These are phyloP conservation scores for Dromaius novaehollandiae DNA, from an alignment of 2,113 vertebrate genomes.

Conservation along the genomic window DNA sequence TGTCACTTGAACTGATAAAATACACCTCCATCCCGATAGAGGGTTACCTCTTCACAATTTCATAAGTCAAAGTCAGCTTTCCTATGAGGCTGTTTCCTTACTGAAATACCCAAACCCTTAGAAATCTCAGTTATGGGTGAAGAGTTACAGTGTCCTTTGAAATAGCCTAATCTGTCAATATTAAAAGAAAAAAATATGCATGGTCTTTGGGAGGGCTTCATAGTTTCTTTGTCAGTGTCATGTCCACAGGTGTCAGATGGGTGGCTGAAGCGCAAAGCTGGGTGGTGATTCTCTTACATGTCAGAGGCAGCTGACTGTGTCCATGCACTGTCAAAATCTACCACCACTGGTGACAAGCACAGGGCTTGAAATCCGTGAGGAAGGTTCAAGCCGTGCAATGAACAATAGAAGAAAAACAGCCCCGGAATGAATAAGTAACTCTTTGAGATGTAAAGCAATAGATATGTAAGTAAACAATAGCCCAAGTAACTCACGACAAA, in stretches of 20 bases:
- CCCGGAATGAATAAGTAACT: not conserved
- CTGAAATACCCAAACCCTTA: not conserved
- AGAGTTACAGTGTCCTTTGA: not conserved
- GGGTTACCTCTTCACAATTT: not conserved
- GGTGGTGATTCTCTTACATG: not conserved
- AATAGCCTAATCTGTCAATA: not conserved
- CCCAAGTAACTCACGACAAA: not conserved
- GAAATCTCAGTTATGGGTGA: not conserved
- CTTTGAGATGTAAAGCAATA: not conserved
- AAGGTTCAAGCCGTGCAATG: not conserved
- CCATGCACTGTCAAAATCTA: not conserved
- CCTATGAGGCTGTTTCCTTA: not conserved
- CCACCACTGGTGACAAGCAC: not conserved
- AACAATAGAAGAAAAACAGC: not conserved
- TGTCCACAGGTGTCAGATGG: not conserved
- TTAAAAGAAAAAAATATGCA: not conserved
- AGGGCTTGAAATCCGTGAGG: not conserved
- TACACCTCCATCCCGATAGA: not conserved
- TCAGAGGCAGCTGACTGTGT: not conserved
- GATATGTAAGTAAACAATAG: not conserved
- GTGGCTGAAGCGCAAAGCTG: not conserved
- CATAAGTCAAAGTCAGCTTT: not conserved
- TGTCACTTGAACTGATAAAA: not conserved
- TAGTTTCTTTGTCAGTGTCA: not conserved
- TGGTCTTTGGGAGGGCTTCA: not conserved